phyloP scores from a whole-genome alignment of 30 jellyfish, hydroid and myxozoan species.

The Sanderia malayensis region DNA sequence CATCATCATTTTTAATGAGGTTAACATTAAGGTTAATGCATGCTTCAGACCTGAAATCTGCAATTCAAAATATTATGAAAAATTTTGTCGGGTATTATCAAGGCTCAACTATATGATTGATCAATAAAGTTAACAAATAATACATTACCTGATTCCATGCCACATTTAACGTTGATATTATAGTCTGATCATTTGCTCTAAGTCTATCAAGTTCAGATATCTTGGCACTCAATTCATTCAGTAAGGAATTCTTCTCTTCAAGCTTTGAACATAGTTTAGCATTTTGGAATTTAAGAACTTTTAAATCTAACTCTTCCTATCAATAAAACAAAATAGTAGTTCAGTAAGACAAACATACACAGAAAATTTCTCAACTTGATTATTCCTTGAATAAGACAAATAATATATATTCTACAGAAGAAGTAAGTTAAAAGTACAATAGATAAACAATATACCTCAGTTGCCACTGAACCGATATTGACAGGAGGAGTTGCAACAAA shows the following conservation, averaged over 20 bases:
- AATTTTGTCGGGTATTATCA: too few relatives aligned
- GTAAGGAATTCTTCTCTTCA: slow-evolving; percentile 85
- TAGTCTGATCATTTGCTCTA: slow-evolving; percentile 88
- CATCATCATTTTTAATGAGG: too few relatives aligned
- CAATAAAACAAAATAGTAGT: neutral
- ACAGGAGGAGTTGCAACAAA: slow-evolving; percentile 92
- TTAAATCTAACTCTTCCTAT: slow-evolving; percentile 93
- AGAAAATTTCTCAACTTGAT: neutral
- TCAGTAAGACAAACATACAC: neutral
- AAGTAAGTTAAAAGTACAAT: too few relatives aligned
- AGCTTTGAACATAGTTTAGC: slow-evolving; percentile 72
- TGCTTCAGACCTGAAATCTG: too few relatives aligned
- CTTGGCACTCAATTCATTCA: slow-evolving; percentile 74
- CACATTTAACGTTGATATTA: slow-evolving; percentile 79
- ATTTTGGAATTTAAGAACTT: slow-evolving; percentile 89
- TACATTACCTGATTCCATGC: slow-evolving; percentile 96
- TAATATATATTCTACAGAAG: too few relatives aligned
- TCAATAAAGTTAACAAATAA: too few relatives aligned
- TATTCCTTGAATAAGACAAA: too few relatives aligned
- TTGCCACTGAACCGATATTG: slow-evolving; percentile 94
- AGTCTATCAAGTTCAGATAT: slow-evolving; percentile 79
- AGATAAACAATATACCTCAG: slow-evolving; percentile 84
- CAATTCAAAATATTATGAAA: too few relatives aligned
- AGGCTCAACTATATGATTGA: too few relatives aligned
- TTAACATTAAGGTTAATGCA: too few relatives aligned